Evolutionary conservation across 2,888 invertebrate species (phyloP).

Genomic region (Proisotoma minuta): DNA sequence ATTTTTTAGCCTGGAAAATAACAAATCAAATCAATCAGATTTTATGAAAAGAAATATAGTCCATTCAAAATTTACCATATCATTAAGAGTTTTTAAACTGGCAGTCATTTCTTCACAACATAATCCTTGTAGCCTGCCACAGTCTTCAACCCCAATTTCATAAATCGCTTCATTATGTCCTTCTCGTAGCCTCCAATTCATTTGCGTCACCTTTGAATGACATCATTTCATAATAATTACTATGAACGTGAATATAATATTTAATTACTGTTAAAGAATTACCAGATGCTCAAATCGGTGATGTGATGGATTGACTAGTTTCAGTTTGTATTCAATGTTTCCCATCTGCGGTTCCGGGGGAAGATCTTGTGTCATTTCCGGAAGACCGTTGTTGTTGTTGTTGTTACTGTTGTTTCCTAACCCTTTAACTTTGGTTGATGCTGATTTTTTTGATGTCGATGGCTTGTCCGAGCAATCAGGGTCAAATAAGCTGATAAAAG

Average conservation of each 20-base stretch:
- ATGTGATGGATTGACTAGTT: constrained; percentile 84
- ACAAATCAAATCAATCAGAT: not conserved
- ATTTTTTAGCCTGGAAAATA: constrained; percentile 56
- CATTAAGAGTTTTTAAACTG: constrained; percentile 74
- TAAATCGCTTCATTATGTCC: constrained; percentile 97
- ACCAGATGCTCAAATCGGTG: constrained; percentile 91
- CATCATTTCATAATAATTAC: not conserved
- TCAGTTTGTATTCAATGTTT: constrained; percentile 93
- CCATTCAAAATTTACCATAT: constrained; percentile 62
- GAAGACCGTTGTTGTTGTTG: constrained; percentile 39
- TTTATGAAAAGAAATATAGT: constrained; percentile 52
- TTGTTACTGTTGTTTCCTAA: constrained; percentile 48
- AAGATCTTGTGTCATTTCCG: constrained; percentile 51
- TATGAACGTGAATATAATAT: no score
- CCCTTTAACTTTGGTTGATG: constrained; percentile 49
- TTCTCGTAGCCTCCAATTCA: constrained; percentile 96
- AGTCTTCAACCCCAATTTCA: constrained; percentile 91
- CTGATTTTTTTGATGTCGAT: constrained; percentile 48
- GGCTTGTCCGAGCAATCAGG: constrained; percentile 57
- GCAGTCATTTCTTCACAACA: constrained; percentile 76
- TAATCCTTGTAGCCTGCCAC: constrained; percentile 80
- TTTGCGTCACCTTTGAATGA: constrained; percentile 53
- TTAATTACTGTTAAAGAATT: constrained; percentile 58
- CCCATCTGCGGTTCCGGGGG: constrained; percentile 92
- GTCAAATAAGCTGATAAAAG: constrained; percentile 76